Evolutionary conservation across 2,888 invertebrate species (phyloP), one percentile per base, ranked within the genome.

Genomic region (Andrena marginata): DNA sequence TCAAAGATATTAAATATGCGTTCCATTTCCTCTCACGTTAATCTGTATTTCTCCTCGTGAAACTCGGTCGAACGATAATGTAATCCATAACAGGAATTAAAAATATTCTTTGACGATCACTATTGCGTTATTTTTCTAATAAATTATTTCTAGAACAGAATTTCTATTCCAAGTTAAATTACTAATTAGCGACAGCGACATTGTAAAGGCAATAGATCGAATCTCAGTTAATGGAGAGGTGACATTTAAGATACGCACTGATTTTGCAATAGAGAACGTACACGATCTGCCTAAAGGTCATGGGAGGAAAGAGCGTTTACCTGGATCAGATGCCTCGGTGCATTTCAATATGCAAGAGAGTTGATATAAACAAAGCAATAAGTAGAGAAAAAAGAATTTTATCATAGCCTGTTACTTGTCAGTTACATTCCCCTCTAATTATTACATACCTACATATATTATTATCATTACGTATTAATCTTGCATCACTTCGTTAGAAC

Each of bases 281-380:
- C n/a, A 51, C 69, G 62, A 75, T 62, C 54, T 59, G 35, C 29
- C n/a, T n/a, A 82, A 85, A 85, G 85, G 85, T 85, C 78, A 74
- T 29, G 29, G 7, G 26, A 81, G 56, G 67, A 8, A 35, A 67
- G 33, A 62, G 31, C 71, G 49, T 51, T 74, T 56, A 23, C 64
- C 3, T n/a, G 64, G 10, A 60, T 29, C 23, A 62, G 23, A 68
- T 54, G 51, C 70, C 60, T 31, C 20, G 51, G 31, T 64, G n/a
- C 26, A 26, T 59, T 63, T 49, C 33, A 64, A 13, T 20, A 20
- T 67, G 2, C 6, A 6, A 31, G n/a, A 16, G 6, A 20, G 5
- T 31, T n/a, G 13, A 62, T 20, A n/a, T 35, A 35, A 35, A n/a
- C 31, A n/a, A 33, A 31, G 20, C 2, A 29, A 49, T 29, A 49